phyloP scores from a whole-genome alignment of 2,113 vertebrate genomes.

The Acrocephalus kingi region DNA sequence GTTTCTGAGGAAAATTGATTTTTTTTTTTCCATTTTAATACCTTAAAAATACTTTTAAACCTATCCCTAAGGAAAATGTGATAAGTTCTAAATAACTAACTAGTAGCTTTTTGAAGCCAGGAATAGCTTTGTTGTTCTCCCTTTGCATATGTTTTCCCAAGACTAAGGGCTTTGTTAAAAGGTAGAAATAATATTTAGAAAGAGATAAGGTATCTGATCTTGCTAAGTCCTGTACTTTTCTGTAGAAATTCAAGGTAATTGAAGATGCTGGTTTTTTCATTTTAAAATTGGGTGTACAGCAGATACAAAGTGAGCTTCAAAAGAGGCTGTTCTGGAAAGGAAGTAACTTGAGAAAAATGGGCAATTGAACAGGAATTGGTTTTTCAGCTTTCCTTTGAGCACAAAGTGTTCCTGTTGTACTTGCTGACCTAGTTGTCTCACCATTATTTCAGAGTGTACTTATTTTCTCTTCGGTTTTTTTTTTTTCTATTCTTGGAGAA shows the following conservation, averaged over 20 bases:
- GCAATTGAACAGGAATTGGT: background rate
- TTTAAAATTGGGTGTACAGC: background rate
- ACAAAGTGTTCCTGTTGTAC: background rate
- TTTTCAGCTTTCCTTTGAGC: constrained; percentile 10
- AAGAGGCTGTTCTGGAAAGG: background rate
- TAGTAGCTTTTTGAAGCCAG: background rate
- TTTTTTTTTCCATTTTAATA: background rate
- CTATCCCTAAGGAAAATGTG: background rate
- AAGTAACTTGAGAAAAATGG: constrained; percentile 15
- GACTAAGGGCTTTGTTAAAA: background rate
- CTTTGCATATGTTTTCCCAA: background rate
- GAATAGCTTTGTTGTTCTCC: background rate
- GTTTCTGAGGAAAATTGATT: background rate
- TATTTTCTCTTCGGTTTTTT: background rate
- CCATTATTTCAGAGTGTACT: background rate
- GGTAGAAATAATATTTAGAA: background rate
- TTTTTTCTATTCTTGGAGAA: background rate
- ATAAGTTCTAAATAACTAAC: background rate
- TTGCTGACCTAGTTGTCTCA: background rate
- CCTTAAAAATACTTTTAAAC: background rate
- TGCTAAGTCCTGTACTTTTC: background rate
- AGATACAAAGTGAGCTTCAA: background rate
- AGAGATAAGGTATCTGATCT: background rate
- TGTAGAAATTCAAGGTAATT: background rate
- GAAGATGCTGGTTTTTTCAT: background rate